Evolutionary conservation across 2,888 invertebrate genomes (phyloP).

Genomic region (Andrena flavipes): DNA sequence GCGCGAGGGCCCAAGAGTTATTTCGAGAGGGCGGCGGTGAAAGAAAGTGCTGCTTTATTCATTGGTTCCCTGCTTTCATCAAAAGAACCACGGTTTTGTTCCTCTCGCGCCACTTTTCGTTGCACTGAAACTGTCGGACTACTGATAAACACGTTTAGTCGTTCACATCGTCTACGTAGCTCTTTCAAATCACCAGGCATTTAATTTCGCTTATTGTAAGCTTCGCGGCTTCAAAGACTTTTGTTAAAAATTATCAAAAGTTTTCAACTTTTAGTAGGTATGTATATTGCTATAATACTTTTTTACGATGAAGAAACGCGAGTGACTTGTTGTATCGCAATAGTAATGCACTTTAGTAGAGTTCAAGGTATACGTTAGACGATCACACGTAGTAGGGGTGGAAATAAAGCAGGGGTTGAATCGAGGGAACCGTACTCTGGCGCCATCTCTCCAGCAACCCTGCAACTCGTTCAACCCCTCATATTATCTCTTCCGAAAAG

Average conservation of each 20-base stretch:
- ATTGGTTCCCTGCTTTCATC: conserved; percentile 52
- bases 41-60: conserved; percentile 68
- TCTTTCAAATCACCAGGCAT: too few relatives aligned
- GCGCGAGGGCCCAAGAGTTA: conserved; percentile 63
- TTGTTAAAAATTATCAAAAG: too few relatives aligned
- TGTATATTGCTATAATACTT: too few relatives aligned
- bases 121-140: conserved; percentile 26
- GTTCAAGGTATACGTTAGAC: background rate
- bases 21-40: conserved; percentile 63
- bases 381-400: conserved; percentile 10
- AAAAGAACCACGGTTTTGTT: conserved; percentile 47
- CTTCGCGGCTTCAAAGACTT: too few relatives aligned
- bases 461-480: conserved; percentile 55
- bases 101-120: conserved; percentile 25
- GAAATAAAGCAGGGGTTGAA: conserved; percentile 11
- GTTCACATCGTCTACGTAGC: background rate
- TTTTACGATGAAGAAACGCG: too few relatives aligned
- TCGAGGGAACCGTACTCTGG: conserved; percentile 42
- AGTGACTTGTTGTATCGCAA: background rate
- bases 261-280: too few relatives aligned
- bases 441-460: conserved; percentile 59
- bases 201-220: background rate
- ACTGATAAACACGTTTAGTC: conserved; percentile 27
- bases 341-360: background rate
- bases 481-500: conserved; percentile 59